Conservation (phyloP, 2,113 vertebrate species). For the Sylvia atricapilla region DNA sequence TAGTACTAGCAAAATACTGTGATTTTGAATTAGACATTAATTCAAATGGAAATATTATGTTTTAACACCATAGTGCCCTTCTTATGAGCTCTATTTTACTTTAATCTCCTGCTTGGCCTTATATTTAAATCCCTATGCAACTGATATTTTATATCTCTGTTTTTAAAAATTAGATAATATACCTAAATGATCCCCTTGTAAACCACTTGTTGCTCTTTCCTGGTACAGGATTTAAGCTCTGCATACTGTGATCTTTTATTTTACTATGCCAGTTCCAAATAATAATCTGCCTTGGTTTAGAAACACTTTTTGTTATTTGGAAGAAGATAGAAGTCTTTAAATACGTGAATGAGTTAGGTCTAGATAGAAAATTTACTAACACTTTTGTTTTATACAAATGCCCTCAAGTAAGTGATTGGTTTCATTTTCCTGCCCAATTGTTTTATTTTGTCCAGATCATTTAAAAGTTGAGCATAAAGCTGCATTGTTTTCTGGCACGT, state of each 20-base stretch:
- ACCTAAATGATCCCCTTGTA: slow-evolving; percentile 65
- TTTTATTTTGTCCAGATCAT: slow-evolving; percentile 3
- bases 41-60: slow-evolving; percentile 72
- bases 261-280: slow-evolving; percentile 66
- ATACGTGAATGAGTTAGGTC: slow-evolving; percentile 30
- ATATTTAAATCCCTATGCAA: slow-evolving; percentile 86
- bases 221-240: slow-evolving; percentile 71
- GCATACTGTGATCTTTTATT: slow-evolving; percentile 74
- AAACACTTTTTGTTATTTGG: slow-evolving; percentile 39
- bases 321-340: slow-evolving; percentile 50
- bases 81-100: slow-evolving; percentile 69
- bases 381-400: not conserved
- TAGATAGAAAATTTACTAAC: slow-evolving; percentile 65
- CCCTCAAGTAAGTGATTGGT: not conserved
- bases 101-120: slow-evolving; percentile 80
- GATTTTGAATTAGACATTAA: slow-evolving; percentile 76
- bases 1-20: slow-evolving; percentile 81
- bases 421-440: not conserved
- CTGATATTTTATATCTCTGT: slow-evolving; percentile 76
- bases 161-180: slow-evolving; percentile 67
- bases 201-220: slow-evolving; percentile 68
- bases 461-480: slow-evolving; percentile 23
- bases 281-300: slow-evolving; percentile 58
- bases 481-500: slow-evolving; percentile 35
- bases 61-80: slow-evolving; percentile 78